Base-by-base conservation (phyloP, 1,140 invertebrate species). In the Caerostris darwini region DNA sequence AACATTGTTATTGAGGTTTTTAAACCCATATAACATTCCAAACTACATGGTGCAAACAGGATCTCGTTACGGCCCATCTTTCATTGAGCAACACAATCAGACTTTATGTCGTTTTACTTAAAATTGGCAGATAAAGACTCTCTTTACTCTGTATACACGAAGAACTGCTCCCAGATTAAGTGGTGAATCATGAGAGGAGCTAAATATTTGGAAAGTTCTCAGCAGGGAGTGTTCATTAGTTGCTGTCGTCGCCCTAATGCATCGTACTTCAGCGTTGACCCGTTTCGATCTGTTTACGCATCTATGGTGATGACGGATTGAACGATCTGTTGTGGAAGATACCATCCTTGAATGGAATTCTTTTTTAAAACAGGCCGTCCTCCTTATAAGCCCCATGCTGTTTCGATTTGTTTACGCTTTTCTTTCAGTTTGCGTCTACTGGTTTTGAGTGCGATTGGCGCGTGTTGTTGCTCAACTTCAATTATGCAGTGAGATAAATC, bases 201-300 rank as follows among this genome's bases (percentile, higher is more conserved):
- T 50, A 71, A 71, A 71, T 71, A 71, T 71, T 71, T 71, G 69
- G 69, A 19, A 34, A 71, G 69, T 34, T 19, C 50, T 71, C 34
- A 34, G 12, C 19, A 2, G 34, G 69, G 34, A 8, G 69, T 64
- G 12, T 64, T 71, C 69, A 71, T 71, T 50, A 50, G 50, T 10
- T 10, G 69, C 69, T 71, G 69, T 71, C 69, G 7, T 71, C 69
- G 34, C 34, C 19, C n/a, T 64, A 14, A 64, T 64, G 17, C 61
- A 64, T 64, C 61, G 61, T 64, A 17, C 61, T 64, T 64, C 17
- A 3, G 69, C 19, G 19, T 71, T 50, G 69, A 71, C 69, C 69
- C 69, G 69, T 34, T 4, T 71, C 69, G 8, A 7, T 12, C n/a
- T 71, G 69, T 71, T 71, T 71, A 71, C 19, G n/a, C 19, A 71